Evolutionary conservation across 2,888 invertebrate genomes (phyloP), one percentile per base, ranked within the genome.

Genomic region (Amblyjoppa fuscipennis): DNA sequence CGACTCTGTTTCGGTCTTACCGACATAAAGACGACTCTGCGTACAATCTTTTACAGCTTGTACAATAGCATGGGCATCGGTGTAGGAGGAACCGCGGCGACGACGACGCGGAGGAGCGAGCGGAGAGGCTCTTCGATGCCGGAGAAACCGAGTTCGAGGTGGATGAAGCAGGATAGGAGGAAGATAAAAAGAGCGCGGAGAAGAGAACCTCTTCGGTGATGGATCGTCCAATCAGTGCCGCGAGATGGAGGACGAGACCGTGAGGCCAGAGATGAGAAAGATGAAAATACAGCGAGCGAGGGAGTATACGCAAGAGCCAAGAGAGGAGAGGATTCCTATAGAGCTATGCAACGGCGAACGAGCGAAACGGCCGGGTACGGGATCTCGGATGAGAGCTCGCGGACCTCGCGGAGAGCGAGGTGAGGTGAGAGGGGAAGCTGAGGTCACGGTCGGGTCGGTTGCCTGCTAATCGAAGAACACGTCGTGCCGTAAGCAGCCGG

Each of bases 171-270:
- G 56, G 64, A 34, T 53, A 66, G 41, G 71, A 84, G 68, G 41
- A 68, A 81, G 85, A 84, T 81, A 83, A 80, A 82, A 59, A 79
- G 81, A 77, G 81, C 61, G 87, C 81, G 80, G 86, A 86, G 86
- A 70, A 83, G 74, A 81, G 86, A 90, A 87, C 88, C 87, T 93
- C 89, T 91, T 92, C 92, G 92, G 94, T 95, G 95, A 95, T 95
- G 95, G 95, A 95, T 95, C 95, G 95, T 94, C 95, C 95, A 95
- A 95, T 95, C 95, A 95, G 95, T 94, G 94, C 94, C 94, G 94
- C 93, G 94, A 94, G 94, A 94, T 94, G 93, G 93, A 93, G 93
- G 92, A 93, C 93, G 90, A 90, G 90, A 41, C 41, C 90, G 88
- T 88, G 91, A 91, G 90, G 85, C 86, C 89, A 88, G 82, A 90